Percentiles rank a stretch among this genome's conserved stretches.
Evolutionary conservation across 2,797 vertebrate species (phyloP).

Genomic region (Catostomus latipinnis): DNA sequence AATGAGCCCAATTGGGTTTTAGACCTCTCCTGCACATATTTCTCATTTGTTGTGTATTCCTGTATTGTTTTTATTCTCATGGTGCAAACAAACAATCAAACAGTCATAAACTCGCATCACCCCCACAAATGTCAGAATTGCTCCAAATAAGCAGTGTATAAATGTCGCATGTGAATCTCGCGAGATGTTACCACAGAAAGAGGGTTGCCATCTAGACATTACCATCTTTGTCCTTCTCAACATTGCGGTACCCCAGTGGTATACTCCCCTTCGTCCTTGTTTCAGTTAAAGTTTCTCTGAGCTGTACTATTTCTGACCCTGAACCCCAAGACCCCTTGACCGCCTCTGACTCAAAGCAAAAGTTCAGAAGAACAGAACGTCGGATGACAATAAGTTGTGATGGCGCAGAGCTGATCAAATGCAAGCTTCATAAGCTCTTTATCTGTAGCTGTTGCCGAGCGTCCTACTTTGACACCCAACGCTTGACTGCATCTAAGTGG

Average conservation of each 20-base stretch:
- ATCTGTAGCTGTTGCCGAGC: slow-evolving; percentile 36
- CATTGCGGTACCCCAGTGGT: not conserved
- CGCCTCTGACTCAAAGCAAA: not conserved
- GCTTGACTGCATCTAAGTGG: slow-evolving; percentile 49
- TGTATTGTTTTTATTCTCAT: too few relatives aligned
- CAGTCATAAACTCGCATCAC: too few relatives aligned
- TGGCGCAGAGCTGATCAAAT: slow-evolving; percentile 33
- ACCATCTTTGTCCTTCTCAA: not conserved
- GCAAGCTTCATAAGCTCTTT: slow-evolving; percentile 21
- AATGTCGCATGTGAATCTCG: too few relatives aligned
- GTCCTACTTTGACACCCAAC: slow-evolving; percentile 39
- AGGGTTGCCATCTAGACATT: not conserved
- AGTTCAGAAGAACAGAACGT: slow-evolving; percentile 22
- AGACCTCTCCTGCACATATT: too few relatives aligned
- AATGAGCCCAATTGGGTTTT: too few relatives aligned
- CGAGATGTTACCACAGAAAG: not conserved
- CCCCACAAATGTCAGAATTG: too few relatives aligned
- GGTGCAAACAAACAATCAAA: too few relatives aligned
- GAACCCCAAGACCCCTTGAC: slow-evolving; percentile 7
- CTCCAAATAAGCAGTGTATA: too few relatives aligned
- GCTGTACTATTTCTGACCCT: not conserved
- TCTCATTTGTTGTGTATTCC: too few relatives aligned
- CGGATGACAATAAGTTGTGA: slow-evolving; percentile 23
- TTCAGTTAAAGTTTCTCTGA: slow-evolving; percentile 6
- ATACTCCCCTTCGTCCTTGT: not conserved